Evolutionary conservation across 2,113 vertebrate genomes (phyloP).

Genomic region (Halcyon senegalensis): DNA sequence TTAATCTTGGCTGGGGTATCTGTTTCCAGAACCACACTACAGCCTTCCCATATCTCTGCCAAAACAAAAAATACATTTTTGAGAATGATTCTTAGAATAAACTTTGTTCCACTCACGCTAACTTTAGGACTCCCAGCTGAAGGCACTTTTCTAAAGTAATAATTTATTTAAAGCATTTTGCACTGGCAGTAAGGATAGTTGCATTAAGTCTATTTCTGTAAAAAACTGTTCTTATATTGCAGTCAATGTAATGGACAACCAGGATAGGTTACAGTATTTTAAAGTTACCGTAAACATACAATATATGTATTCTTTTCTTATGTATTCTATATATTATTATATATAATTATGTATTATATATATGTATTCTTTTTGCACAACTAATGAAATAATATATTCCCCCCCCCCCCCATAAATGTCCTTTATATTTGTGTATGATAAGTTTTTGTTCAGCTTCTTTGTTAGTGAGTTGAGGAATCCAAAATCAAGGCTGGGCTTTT

Average conservation of each 20-base stretch:
- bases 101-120: background rate
- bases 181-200: background rate
- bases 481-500: background rate
- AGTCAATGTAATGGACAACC: background rate
- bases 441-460: background rate
- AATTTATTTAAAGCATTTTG: background rate
- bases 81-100: background rate
- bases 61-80: background rate
- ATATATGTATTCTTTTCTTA: background rate
- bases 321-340: background rate
- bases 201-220: background rate
- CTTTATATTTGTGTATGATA: background rate
- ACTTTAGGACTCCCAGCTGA: slow-evolving; percentile 5
- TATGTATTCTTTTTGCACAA: background rate
- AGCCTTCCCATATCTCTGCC: slow-evolving; percentile 1
- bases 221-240: background rate
- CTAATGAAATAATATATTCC: background rate
- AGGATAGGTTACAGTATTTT: background rate
- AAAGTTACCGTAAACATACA: background rate
- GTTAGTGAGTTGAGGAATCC: background rate
- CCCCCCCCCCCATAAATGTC: background rate
- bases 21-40: slow-evolving; percentile 43
- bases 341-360: background rate
- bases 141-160: background rate
- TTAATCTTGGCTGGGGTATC: slow-evolving; percentile 32